Evolutionary conservation across 2,113 vertebrate genomes (phyloP).

Genomic region (Chinchilla lanigera): DNA sequence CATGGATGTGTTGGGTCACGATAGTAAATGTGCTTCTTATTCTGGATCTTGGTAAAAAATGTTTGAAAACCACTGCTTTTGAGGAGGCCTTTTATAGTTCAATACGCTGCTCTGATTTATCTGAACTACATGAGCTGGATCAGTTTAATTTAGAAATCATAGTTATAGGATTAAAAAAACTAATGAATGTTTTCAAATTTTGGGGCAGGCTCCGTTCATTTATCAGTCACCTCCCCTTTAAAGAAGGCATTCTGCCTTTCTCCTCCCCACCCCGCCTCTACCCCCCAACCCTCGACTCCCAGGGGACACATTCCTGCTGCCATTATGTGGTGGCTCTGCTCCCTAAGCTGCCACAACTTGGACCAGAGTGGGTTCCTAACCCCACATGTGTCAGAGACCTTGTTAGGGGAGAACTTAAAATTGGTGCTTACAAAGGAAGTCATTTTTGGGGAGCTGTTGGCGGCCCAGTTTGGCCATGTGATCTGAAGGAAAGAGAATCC

Average conservation of each 20-base stretch:
- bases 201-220: background rate
- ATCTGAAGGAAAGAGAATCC: background rate
- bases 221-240: background rate
- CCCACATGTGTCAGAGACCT: background rate
- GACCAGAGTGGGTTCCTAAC: background rate
- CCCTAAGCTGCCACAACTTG: background rate
- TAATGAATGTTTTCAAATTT: background rate
- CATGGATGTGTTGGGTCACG: background rate
- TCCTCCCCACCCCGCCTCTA: background rate
- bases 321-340: background rate
- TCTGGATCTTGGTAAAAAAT: background rate
- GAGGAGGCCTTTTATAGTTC: background rate
- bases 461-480: too few relatives aligned
- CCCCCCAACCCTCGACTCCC: fast-evolving
- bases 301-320: background rate
- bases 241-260: background rate
- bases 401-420: background rate
- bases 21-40: background rate
- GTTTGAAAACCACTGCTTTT: background rate
- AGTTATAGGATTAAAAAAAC: background rate
- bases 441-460: background rate
- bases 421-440: background rate
- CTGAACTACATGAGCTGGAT: background rate
- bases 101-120: background rate
- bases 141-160: conserved; percentile 6